Conservation (phyloP, 2,113 vertebrate species). For the Rhipidura dahli region DNA sequence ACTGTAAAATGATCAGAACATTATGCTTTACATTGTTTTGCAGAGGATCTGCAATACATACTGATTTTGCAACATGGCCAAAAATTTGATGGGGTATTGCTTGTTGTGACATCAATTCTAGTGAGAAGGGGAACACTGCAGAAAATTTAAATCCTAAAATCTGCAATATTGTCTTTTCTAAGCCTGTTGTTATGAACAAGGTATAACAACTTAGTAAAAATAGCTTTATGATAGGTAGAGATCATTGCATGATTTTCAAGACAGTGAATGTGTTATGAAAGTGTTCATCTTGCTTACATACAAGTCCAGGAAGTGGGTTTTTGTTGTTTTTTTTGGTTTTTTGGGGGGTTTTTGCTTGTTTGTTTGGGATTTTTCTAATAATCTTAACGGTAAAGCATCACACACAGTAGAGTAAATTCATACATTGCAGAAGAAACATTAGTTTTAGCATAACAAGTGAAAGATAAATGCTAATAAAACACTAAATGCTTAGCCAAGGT, state of each 20-base stretch:
- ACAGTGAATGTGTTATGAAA: not conserved
- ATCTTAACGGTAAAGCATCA: not conserved
- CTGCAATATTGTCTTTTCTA: not conserved
- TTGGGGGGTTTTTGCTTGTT: not conserved
- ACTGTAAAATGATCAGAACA: not conserved
- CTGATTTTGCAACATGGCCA: not conserved
- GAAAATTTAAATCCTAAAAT: not conserved
- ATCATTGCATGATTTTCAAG: not conserved
- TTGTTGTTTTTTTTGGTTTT: not conserved
- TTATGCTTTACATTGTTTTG: not conserved
- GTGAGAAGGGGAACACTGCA: not conserved
- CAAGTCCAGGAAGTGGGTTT: not conserved
- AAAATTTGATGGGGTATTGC: not conserved
- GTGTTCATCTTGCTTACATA: not conserved
- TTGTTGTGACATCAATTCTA: not conserved
- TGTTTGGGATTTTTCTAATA: not conserved
- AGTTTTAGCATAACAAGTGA: not conserved
- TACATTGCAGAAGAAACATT: not conserved
- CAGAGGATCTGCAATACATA: not conserved
- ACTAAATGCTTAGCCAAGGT: not conserved
- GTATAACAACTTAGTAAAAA: not conserved
- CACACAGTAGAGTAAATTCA: not conserved
- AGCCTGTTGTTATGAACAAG: not conserved
- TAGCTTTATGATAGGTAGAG: not conserved
- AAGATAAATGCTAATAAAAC: not conserved